phyloP scores from a whole-genome alignment of 2,113 vertebrate species.

The Gopherus flavomarginatus region DNA sequence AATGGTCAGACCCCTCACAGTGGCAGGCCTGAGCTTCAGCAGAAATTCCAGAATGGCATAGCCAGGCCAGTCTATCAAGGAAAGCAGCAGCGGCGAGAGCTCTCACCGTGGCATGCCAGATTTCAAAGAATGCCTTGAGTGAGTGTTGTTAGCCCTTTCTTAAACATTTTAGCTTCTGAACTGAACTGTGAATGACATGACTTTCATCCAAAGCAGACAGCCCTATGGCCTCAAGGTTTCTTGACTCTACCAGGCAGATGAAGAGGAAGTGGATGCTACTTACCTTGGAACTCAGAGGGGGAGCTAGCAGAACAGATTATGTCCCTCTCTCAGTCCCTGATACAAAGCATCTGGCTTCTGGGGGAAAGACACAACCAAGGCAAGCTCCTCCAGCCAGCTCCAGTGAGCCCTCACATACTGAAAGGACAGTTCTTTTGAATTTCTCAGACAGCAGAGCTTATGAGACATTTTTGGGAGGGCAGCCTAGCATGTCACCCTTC shows the following conservation, averaged over 20 bases:
- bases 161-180: too few relatives aligned
- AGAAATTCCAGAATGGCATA: too few relatives aligned
- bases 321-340: too few relatives aligned
- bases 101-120: too few relatives aligned
- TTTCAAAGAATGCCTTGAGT: too few relatives aligned
- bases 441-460: neutral
- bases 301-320: too few relatives aligned
- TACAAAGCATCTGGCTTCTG: neutral
- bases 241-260: neutral
- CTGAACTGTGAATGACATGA: neutral
- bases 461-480: neutral
- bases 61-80: too few relatives aligned
- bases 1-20: too few relatives aligned
- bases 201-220: neutral
- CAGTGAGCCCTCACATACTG: neutral
- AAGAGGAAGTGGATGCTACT: neutral
- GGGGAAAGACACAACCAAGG: neutral
- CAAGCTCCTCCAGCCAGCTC: too few relatives aligned
- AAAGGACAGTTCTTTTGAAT: neutral
- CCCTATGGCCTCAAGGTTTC: neutral
- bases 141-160: too few relatives aligned
- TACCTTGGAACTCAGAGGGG: neutral
- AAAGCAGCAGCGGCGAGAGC: too few relatives aligned
- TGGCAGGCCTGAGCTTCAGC: too few relatives aligned
- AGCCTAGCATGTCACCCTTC: neutral